Evolutionary conservation across 2,113 vertebrate species (phyloP).

Genomic region (Stigmatopora nigra): DNA sequence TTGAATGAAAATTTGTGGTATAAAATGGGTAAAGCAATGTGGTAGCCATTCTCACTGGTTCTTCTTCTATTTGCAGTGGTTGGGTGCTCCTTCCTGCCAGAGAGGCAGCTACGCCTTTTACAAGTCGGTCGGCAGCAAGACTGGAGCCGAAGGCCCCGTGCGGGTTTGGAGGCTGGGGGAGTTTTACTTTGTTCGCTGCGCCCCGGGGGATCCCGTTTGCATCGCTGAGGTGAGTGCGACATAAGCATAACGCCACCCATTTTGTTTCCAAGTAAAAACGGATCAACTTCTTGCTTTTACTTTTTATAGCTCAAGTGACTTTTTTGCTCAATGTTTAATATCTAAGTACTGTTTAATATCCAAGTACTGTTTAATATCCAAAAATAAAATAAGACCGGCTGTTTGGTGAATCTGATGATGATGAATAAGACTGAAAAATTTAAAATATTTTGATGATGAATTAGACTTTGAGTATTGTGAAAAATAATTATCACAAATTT

Average conservation of each 20-base stretch:
- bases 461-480: no score
- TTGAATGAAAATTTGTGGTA: no score
- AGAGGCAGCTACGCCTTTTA: slow-evolving; percentile 75
- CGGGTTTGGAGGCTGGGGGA: slow-evolving; percentile 71
- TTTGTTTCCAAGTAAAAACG: neutral
- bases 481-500: no score
- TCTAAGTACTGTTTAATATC: no score
- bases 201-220: slow-evolving; percentile 69
- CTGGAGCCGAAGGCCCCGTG: slow-evolving; percentile 37
- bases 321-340: no score
- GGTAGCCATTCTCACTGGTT: neutral
- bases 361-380: no score
- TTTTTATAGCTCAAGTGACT: slow-evolving; percentile 2
- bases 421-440: no score
- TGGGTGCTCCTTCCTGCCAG: slow-evolving; percentile 71
- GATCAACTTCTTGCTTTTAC: neutral
- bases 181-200: slow-evolving; percentile 74
- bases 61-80: slow-evolving; percentile 58
- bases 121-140: slow-evolving; percentile 67
- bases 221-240: slow-evolving; percentile 66
- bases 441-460: no score
- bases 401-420: no score
- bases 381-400: no score
- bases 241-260: no score
- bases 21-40: no score